Percentiles rank a stretch among this genome's conserved stretches.
These are phyloP conservation scores for Amniataba percoides DNA, from an alignment of 2,797 vertebrate genomes.

Conservation along the genomic window DNA sequence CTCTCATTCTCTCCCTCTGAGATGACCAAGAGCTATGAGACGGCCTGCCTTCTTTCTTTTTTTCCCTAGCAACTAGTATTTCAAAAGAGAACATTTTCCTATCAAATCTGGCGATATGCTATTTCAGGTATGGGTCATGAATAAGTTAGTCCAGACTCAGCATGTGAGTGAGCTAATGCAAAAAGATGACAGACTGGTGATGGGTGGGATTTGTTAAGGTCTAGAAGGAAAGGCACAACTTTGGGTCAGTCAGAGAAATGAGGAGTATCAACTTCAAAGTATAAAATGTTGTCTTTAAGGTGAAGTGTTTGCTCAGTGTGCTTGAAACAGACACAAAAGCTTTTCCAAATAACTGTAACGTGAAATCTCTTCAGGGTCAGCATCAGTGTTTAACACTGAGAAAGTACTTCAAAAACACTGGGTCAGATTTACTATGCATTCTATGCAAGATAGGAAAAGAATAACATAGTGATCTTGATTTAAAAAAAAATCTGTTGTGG, in stretches of 20 bases:
- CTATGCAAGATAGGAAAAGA: too few species aligned
- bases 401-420: background rate
- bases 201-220: conserved; percentile 7
- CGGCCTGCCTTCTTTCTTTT: background rate
- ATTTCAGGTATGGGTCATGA: conserved; percentile 70
- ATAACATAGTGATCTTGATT: too few species aligned
- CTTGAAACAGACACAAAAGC: background rate
- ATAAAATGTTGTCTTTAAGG: background rate
- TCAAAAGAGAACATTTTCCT: conserved; percentile 63
- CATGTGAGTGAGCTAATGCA: conserved; percentile 57
- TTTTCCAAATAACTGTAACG: background rate
- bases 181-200: conserved; percentile 18
- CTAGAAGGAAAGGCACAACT: conserved; percentile 18
- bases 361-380: background rate
- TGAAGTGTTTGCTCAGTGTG: background rate
- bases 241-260: conserved; percentile 24
- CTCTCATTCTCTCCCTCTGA: conserved; percentile 27
- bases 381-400: background rate
- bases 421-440: too few species aligned
- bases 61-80: conserved; percentile 59
- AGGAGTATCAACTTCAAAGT: background rate
- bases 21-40: conserved; percentile 24
- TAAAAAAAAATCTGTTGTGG: background rate
- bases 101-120: conserved; percentile 62
- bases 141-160: conserved; percentile 63